phyloP scores from a whole-genome alignment of 1,140 invertebrate species.

The Stratiolaelaps scimitus region DNA sequence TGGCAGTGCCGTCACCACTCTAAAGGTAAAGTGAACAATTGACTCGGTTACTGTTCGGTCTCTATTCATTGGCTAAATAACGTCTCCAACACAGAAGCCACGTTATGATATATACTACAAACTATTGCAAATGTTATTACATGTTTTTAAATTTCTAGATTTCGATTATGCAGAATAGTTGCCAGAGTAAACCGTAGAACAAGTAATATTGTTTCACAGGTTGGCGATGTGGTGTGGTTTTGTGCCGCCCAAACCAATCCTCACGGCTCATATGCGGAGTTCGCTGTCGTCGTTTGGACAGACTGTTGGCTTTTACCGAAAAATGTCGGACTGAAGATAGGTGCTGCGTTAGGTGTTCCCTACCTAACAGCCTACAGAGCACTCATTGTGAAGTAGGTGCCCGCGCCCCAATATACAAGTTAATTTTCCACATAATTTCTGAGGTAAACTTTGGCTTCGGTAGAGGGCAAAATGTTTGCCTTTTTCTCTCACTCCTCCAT shows the following conservation, averaged over 20 bases:
- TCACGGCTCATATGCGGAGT: conserved; percentile 47
- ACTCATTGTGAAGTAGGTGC: conserved; percentile 43
- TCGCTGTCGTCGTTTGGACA: conserved; percentile 39
- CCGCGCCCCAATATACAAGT: too few relatives aligned
- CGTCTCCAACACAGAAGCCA: too few relatives aligned
- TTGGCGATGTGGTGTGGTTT: conserved; percentile 47
- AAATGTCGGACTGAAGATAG: conserved; percentile 45
- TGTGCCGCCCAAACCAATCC: conserved; percentile 34
- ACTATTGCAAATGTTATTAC: too few relatives aligned
- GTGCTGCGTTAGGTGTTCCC: conserved; percentile 48
- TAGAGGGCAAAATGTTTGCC: background rate
- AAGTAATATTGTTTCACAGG: too few relatives aligned
- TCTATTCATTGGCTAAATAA: too few relatives aligned
- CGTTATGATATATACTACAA: too few relatives aligned
- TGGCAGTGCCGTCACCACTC: conserved; percentile 41
- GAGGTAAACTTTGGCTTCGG: too few relatives aligned
- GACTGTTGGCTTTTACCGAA: conserved; percentile 41
- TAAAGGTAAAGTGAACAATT: conserved; percentile 41
- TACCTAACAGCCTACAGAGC: conserved; percentile 51
- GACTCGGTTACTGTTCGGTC: too few relatives aligned
- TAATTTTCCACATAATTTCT: too few relatives aligned
- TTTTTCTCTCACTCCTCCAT: conserved; percentile 6
- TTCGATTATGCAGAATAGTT: too few relatives aligned
- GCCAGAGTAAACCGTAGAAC: too few relatives aligned
- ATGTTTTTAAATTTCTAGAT: too few relatives aligned